Base-by-base conservation (phyloP, 30 jellyfish, hydroid and myxozoan genomes). In the Nemopilema nomurai region DNA sequence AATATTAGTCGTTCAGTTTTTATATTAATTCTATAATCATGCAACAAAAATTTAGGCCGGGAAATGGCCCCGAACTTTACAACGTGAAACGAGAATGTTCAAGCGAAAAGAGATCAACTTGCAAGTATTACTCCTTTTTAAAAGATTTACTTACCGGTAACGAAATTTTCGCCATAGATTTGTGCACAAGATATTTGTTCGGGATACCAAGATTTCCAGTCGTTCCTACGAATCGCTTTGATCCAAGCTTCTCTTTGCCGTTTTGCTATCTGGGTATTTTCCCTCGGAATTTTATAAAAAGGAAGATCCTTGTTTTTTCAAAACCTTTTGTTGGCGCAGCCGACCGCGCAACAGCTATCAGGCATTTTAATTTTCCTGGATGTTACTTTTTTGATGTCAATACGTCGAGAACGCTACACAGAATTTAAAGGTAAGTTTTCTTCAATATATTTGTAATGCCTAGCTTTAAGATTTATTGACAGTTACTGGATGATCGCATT, bases 161-260 rank as follows among this genome's bases (percentile, higher is more conserved):
- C 53, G 72, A 77, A 77, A 77, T 77, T 62, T 52, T 49, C 76
- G 63, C 87, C 49, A 24, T 77, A 77, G 28, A 77, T 57, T 77
- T 64, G 49, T 52, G 76, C 77, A 51, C 63, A 26, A 32, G 62
- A 49, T 26, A 52, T 77, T 77, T 77, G 76, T 74, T 77, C 63
- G 76, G 28, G 83, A 16, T 8, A n/a, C 23, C 68, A 27, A 20
- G 50, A 51, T 41, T 49, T 77, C 77, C 87, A 52, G 49, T 77
- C 49, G 52, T 51, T 32, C 29, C 65, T 52, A 18, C 49, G 25
- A 22, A 62, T 28, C 49, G 81, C 81, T 21, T 29, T 26, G 51
- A 70, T 33, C 81, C 81, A 70, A 26, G 30, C 51, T 33, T 70
- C 65, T 19, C 81, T 52, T 23, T 9, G 51, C 50, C 62, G 30